These are phyloP conservation scores for Salminus brasiliensis DNA, from an alignment of 2,113 vertebrate species.

Conservation along the genomic window DNA sequence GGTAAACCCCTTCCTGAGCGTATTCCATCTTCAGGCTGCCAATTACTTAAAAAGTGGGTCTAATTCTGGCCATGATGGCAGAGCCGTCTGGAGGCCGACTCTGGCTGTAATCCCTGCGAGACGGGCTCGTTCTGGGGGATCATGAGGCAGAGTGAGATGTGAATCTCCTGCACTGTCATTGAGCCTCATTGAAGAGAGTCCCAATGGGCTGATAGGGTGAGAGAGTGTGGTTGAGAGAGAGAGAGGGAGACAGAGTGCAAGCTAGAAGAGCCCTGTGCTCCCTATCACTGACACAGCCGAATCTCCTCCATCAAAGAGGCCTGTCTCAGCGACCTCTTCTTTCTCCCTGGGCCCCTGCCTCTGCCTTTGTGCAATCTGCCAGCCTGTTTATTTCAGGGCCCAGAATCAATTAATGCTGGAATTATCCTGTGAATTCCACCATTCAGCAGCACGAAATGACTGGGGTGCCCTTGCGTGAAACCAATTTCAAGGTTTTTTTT, in stretches of 20 bases:
- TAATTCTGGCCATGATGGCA: conserved; percentile 20
- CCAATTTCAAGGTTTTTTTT: conserved; percentile 67
- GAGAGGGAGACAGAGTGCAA: conserved; percentile 17
- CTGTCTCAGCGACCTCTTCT: conserved; percentile 23
- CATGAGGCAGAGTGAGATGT: conserved; percentile 57
- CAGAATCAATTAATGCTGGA: conserved; percentile 78
- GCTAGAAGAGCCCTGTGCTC: conserved; percentile 26
- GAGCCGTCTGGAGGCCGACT: conserved; percentile 1
- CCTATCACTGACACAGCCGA: conserved; percentile 43
- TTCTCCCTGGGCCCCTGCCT: conserved; percentile 11
- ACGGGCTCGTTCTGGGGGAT: conserved; percentile 56
- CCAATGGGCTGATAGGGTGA: conserved; percentile 52
- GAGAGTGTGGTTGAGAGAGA: conserved; percentile 20
- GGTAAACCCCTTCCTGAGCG: conserved; percentile 5
- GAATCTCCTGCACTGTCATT: conserved; percentile 53
- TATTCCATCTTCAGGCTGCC: conserved; percentile 37
- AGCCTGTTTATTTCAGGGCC: conserved; percentile 74
- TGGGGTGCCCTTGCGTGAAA: conserved; percentile 74
- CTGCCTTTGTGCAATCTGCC: conserved; percentile 58
- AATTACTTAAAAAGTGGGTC: conserved; percentile 41
- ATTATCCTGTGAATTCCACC: conserved; percentile 76
- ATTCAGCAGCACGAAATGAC: conserved; percentile 71
- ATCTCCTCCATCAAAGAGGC: conserved; percentile 42
- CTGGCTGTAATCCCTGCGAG: conserved; percentile 46
- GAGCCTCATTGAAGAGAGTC: conserved; percentile 52